Evolutionary conservation across 2,113 vertebrate genomes (phyloP), one percentile per base, ranked within the genome.

Genomic region (Himantopus leucocephalus): DNA sequence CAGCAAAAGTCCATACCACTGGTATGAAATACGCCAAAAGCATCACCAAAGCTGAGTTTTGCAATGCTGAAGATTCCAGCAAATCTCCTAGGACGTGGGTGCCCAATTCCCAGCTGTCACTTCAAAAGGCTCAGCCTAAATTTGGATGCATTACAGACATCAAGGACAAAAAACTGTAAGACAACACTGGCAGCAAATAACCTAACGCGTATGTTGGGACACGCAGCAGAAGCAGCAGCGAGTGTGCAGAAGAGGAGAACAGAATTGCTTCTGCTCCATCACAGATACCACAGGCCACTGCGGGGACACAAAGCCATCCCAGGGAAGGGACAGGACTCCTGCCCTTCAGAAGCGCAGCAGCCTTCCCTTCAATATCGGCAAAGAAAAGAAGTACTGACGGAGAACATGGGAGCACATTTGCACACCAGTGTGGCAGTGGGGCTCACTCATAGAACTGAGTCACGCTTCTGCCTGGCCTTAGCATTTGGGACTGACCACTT

Each of bases 191-290:
- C 47, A 47, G 26, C 14, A 85, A 32, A 62, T 14, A 27, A 71
- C 29, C 37, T 14, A 23, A 21, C 0, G 0, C 48, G 7, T 4
- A 16, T 1, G 0, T 12, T 1, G 2, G 47, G 66, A 72, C 22
- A 29, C 0, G 5, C 24, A 71, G 79, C 58, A 76, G 55, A 66
- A 22, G 32, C 2, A 8, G 62, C 23, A 7, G 56, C 12, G 30
- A 37, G 32, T 35, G n/a, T 34, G 20, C 56, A 75, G 41, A 35
- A 24, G 10, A 39, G 55, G n/a, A 37, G 23, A 62, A 6, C 22
- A 34, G 41, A 48, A 37, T 0, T 34, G 32, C 9, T 18, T 56
- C 35, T 82, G 37, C 24, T 70, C 5, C 47, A 17, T 29, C 60
- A 67, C 23, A 53, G n/a, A 6, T 4, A 39, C 15, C 47, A 39